Percentiles rank a stretch among this genome's conserved stretches.
Conservation (phyloP, 2,888 invertebrate species). For the Drosophila stalkeri region DNA sequence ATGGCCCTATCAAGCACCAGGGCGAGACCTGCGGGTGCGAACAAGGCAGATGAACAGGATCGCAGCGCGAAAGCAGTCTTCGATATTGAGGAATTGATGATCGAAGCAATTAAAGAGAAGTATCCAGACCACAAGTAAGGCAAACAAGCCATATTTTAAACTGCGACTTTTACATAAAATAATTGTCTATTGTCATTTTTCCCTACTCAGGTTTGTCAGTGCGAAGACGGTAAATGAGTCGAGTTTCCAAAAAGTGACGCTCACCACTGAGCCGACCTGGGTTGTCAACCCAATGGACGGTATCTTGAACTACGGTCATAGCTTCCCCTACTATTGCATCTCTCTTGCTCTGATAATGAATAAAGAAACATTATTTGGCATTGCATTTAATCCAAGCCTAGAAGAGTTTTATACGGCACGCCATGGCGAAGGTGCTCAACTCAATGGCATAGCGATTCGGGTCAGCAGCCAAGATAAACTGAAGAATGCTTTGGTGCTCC, state of each 20-base stretch:
- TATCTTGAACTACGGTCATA: conserved; percentile 62
- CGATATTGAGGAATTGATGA: conserved; percentile 52
- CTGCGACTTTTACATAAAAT: background rate
- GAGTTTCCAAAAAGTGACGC: conserved; percentile 25
- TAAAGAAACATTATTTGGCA: conserved; percentile 46
- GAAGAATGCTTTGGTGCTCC: conserved; percentile 51
- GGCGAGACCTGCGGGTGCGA: conserved; percentile 9
- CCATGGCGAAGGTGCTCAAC: conserved; percentile 41
- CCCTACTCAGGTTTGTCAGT: conserved; percentile 49
- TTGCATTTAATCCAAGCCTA: conserved; percentile 59
- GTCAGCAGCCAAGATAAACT: conserved; percentile 42
- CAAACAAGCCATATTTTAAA: background rate
- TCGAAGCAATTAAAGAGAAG: conserved; percentile 26
- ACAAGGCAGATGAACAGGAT: conserved; percentile 35
- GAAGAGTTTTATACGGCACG: conserved; percentile 55
- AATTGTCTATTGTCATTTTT: background rate
- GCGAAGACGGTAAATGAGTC: conserved; percentile 35
- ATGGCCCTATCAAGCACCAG: conserved; percentile 34
- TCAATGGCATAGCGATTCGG: conserved; percentile 41
- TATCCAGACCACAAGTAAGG: conserved; percentile 64
- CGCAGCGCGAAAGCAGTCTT: conserved; percentile 33
- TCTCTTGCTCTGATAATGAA: conserved; percentile 60
- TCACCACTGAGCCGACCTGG: conserved; percentile 60
- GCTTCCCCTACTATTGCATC: conserved; percentile 70
- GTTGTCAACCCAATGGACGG: conserved; percentile 71